Evolutionary conservation across 2,113 vertebrate species (phyloP), one percentile per base, ranked within the genome.

Genomic region (Tringa solitaria): DNA sequence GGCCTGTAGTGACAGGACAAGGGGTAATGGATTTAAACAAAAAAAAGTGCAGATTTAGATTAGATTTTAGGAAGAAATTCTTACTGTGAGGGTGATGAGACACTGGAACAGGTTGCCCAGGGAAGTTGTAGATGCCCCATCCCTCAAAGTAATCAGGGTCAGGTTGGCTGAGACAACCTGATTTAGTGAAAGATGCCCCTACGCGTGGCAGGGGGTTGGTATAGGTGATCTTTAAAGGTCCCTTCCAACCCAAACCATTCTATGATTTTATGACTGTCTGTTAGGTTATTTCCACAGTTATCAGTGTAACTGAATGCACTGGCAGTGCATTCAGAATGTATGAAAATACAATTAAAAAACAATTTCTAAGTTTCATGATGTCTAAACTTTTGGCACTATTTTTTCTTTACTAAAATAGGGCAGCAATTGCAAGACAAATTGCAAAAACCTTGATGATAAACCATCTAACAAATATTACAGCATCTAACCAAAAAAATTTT

Each of bases 101-200:
- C 21, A 39, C 3, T 39, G 16, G 56, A 41, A 45, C 9, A 56
- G 2, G 15, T 46, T 81, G 3, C 3, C 35, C 26, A 35, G 37
- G 11, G 32, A 37, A 39, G 27, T 2, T 82, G 14, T 32, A 10
- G 17, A 41, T 48, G 8, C 3, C 24, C 4, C 2, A 19, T 45
- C 24, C 7, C 13, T 64, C 11, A 7, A 74, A 68, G 6, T 9
- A 1, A 68, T 59, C 0, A 2, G 63, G 8, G 37, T 10, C 9
- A 39, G 4, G 9, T 4, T 37, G 30, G 51, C 30, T 59, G 39
- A 23, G 12, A 43, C 14, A 59, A 43, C 6, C 21, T 48, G 6
- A 3, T 78, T 9, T 50, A n/a, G 16, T 12, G 12, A 57, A 73
- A 77, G 45, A 8, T 65, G 8, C 12, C 14, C 12, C 7, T 65